Evolutionary conservation across 2,888 invertebrate species (phyloP).

Genomic region (Dryomyza anilis): DNA sequence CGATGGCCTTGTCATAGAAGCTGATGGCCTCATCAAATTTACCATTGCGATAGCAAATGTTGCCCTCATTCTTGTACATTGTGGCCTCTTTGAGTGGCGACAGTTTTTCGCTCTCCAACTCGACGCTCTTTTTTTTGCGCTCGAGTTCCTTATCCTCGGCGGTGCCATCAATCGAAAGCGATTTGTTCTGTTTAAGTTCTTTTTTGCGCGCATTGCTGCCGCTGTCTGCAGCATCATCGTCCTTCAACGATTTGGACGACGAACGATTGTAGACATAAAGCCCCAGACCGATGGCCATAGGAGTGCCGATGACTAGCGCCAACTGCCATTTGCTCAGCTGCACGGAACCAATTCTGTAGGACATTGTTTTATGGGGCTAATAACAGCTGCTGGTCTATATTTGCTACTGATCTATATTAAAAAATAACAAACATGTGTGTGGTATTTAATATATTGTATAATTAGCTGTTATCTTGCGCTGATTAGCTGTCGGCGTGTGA

Average conservation of each 20-base stretch:
- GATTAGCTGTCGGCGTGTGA: too few relatives aligned
- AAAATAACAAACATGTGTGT: background rate
- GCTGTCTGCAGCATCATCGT: background rate
- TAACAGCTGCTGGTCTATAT: too few relatives aligned
- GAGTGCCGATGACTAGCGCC: constrained; percentile 81
- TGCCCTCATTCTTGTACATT: constrained; percentile 85
- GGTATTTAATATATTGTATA: background rate
- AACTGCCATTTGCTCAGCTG: constrained; percentile 79
- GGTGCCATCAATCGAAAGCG: constrained; percentile 66
- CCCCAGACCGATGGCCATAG: constrained; percentile 81
- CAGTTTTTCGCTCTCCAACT: constrained; percentile 50
- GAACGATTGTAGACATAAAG: constrained; percentile 64
- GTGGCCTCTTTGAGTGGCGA: constrained; percentile 76
- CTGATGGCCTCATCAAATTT: constrained; percentile 90
- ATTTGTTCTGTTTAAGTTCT: constrained; percentile 63
- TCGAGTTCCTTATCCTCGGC: constrained; percentile 63
- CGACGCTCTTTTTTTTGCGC: constrained; percentile 49
- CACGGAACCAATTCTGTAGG: constrained; percentile 48
- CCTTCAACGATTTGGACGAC: constrained; percentile 9
- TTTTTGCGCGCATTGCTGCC: too few relatives aligned
- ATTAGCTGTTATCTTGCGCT: background rate
- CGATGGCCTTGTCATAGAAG: constrained; percentile 91
- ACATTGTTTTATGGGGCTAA: constrained; percentile 35
- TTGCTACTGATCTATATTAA: too few relatives aligned
- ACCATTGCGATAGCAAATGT: constrained; percentile 80